A percentile compares a stretch with the other conserved stretches of the same genome.
These are phyloP conservation scores for Hemibagrus wyckioides DNA, from an alignment of 2,113 vertebrate species.

Conservation along the genomic window DNA sequence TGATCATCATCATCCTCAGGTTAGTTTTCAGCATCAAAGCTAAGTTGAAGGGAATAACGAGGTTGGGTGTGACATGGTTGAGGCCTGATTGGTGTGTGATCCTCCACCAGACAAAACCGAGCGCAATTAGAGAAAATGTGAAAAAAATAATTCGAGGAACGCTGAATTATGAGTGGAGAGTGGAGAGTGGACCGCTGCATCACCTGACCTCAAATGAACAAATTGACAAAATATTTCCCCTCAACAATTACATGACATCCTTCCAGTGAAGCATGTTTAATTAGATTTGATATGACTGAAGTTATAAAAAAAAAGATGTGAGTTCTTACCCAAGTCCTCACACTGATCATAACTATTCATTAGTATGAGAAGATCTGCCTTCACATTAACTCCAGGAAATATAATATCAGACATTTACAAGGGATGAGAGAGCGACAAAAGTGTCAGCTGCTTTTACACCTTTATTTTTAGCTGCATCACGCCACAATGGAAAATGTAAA, in stretches of 20 bases:
- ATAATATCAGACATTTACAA: neutral
- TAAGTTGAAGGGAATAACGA: neutral
- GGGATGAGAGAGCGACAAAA: neutral
- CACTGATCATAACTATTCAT: neutral
- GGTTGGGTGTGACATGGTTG: neutral
- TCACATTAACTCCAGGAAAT: neutral
- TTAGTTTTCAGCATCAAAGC: neutral
- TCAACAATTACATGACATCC: neutral
- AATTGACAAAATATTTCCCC: neutral
- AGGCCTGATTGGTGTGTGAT: neutral
- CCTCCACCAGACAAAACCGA: neutral
- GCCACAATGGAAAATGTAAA: no score
- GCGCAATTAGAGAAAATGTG: neutral
- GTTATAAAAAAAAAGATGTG: neutral
- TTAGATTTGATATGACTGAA: neutral
- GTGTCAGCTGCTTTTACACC: neutral
- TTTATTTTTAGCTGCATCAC: no score
- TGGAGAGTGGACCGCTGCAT: neutral
- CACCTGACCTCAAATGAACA: neutral
- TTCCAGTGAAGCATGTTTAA: neutral
- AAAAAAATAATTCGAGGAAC: no score
- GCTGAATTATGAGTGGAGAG: no score
- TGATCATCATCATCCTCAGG: neutral
- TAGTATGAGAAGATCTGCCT: neutral
- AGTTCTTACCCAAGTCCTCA: neutral